Conservation (phyloP, 2,113 vertebrate species). For the Zosterops borbonicus region DNA sequence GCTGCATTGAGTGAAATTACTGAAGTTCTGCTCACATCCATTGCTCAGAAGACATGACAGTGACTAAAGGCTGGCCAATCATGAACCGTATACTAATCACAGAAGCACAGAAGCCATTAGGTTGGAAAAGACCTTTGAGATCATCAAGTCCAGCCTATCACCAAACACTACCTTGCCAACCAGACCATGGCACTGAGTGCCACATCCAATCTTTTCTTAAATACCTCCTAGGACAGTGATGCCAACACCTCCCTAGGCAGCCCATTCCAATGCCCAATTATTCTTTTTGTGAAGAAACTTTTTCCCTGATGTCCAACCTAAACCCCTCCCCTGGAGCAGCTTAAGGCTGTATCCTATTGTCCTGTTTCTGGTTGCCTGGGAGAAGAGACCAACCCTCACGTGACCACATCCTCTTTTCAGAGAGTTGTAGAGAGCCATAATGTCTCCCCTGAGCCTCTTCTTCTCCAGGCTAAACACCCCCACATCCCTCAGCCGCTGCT, state of each 20-base stretch:
- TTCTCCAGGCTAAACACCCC: background rate
- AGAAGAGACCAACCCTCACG: background rate
- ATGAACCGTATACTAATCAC: background rate
- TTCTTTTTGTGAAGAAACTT: background rate
- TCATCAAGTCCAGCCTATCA: background rate
- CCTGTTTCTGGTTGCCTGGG: background rate
- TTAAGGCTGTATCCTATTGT: background rate
- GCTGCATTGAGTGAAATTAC: background rate
- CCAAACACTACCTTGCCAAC: background rate
- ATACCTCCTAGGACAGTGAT: fast-evolving
- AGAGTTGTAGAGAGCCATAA: background rate
- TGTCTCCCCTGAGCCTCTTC: background rate
- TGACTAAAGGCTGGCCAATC: background rate
- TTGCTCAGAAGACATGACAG: background rate
- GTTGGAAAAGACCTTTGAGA: background rate
- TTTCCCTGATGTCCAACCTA: background rate
- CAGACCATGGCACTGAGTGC: background rate
- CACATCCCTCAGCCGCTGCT: background rate
- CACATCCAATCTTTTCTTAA: background rate
- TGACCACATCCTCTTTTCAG: background rate
- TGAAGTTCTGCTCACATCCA: background rate
- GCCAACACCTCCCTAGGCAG: background rate
- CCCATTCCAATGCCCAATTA: background rate
- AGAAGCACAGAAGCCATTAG: background rate
- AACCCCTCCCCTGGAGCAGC: background rate